These are phyloP conservation scores for Taxidea taxus DNA, from an alignment of 2,113 vertebrate species.

Conservation along the genomic window DNA sequence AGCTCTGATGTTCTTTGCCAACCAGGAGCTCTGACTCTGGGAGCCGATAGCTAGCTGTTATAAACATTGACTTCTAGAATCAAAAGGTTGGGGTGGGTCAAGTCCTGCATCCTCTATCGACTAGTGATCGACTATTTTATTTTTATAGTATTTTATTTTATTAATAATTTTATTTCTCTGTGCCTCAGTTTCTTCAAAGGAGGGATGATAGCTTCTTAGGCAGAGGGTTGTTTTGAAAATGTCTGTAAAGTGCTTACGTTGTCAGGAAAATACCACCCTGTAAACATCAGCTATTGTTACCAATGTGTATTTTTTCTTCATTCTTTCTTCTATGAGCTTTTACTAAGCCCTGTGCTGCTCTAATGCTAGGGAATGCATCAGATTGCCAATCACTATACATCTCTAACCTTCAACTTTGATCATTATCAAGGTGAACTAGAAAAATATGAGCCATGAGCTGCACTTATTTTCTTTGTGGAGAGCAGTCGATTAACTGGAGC, in stretches of 20 bases:
- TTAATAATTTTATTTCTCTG: not conserved
- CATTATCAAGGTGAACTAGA: slow-evolving; percentile 18
- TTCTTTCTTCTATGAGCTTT: not conserved
- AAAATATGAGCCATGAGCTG: not conserved
- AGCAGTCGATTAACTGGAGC: not conserved
- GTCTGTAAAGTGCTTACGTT: not conserved
- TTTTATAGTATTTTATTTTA: too few species aligned
- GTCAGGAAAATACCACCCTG: not conserved
- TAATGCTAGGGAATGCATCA: not conserved
- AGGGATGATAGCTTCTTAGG: not conserved
- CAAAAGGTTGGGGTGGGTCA: not conserved
- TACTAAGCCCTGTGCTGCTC: not conserved
- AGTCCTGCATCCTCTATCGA: not conserved
- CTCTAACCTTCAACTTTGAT: not conserved
- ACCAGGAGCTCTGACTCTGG: not conserved
- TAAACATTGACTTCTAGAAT: not conserved
- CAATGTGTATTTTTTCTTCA: not conserved
- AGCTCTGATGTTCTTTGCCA: not conserved
- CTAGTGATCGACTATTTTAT: not conserved
- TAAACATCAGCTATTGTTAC: not conserved
- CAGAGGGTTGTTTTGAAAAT: not conserved
- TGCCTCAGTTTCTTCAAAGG: not conserved
- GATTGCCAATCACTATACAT: not conserved
- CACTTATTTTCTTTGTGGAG: not conserved
- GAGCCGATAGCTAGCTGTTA: not conserved